phyloP scores from a whole-genome alignment of 2,888 invertebrate genomes.

The Cotesia congregata region DNA sequence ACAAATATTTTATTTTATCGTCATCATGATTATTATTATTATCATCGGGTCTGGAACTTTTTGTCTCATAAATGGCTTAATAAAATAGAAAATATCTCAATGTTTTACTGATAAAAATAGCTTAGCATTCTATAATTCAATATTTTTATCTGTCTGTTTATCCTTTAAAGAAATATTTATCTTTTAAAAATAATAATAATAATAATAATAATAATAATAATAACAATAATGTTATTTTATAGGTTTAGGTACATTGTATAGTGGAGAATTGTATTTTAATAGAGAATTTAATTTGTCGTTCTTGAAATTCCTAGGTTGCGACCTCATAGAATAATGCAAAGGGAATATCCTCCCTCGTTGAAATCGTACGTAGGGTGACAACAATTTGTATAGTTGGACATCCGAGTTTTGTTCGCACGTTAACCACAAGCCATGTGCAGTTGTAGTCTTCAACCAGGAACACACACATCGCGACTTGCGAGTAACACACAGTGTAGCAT shows the following conservation, averaged over 20 bases:
- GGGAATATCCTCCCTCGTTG: not conserved
- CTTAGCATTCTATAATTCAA: too few species aligned
- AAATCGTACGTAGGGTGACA: slow-evolving; percentile 22
- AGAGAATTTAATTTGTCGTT: slow-evolving; percentile 25
- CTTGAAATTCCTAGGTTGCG: slow-evolving; percentile 22
- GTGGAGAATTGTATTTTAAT: not conserved
- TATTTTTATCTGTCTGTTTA: too few species aligned
- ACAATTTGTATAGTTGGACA: slow-evolving; percentile 34
- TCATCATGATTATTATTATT: too few species aligned
- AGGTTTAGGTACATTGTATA: not conserved
- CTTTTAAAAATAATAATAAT: not conserved
- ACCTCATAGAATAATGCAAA: slow-evolving; percentile 8
- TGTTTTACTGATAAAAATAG: too few species aligned
- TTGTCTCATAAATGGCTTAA: too few species aligned
- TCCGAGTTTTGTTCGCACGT: slow-evolving; percentile 19
- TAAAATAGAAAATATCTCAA: too few species aligned
- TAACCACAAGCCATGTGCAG: slow-evolving; percentile 26
- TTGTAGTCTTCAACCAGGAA: not conserved
- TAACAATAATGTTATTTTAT: not conserved
- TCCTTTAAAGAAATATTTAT: too few species aligned
- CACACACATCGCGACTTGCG: not conserved
- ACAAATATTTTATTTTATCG: too few species aligned
- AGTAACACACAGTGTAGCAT: not conserved
- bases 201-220: not conserved
- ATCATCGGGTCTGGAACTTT: too few species aligned